These are phyloP conservation scores for Taurulus bubalis DNA, from an alignment of 2,113 vertebrate genomes.

Conservation along the genomic window DNA sequence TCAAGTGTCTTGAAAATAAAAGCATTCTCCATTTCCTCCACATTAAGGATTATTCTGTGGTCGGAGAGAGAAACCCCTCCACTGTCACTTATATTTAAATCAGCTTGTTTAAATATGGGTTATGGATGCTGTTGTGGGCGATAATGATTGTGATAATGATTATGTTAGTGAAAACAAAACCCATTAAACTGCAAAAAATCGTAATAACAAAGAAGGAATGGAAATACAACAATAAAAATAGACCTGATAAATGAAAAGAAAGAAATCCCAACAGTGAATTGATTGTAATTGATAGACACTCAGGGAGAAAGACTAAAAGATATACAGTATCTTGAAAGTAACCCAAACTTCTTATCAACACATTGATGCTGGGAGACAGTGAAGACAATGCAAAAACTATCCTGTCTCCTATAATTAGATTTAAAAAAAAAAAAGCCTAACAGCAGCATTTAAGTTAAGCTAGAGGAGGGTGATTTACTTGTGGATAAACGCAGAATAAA, in stretches of 20 bases:
- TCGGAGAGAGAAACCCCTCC: neutral
- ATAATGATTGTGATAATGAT: neutral
- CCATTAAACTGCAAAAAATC: neutral
- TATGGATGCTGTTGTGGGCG: neutral
- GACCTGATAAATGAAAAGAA: neutral
- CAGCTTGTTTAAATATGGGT: conserved; percentile 19
- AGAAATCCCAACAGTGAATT: neutral
- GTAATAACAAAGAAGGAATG: neutral
- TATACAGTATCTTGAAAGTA: neutral
- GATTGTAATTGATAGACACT: neutral
- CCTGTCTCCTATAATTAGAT: conserved; percentile 38
- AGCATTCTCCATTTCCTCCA: conserved; percentile 19
- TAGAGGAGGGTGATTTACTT: conserved; percentile 26
- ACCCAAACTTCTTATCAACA: conserved; percentile 1
- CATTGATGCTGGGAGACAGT: conserved; percentile 5
- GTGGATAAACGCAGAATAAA: conserved; percentile 10
- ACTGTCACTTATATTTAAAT: conserved; percentile 7
- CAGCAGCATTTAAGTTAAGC: conserved; percentile 20
- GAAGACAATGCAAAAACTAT: conserved; percentile 30
- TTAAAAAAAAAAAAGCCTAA: conserved; percentile 29
- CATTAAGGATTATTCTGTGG: neutral
- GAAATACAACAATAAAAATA: neutral
- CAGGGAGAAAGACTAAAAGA: neutral
- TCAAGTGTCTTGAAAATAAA: conserved; percentile 29
- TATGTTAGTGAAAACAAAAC: conserved; percentile 2